These are phyloP conservation scores for Perdita meconis DNA, from an alignment of 2,888 invertebrate genomes.

Conservation along the genomic window DNA sequence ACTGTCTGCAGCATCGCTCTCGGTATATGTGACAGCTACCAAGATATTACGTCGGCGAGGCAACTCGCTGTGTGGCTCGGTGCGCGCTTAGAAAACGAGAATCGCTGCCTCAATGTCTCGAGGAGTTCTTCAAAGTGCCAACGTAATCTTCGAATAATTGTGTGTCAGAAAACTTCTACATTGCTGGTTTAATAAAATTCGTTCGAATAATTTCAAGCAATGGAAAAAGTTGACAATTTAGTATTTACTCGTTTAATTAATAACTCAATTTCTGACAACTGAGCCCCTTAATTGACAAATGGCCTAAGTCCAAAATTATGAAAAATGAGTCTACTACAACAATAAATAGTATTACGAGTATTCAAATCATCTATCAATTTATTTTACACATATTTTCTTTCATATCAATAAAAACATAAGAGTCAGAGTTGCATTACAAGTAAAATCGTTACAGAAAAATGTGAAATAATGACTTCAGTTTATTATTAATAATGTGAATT, in stretches of 20 bases:
- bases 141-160: not conserved
- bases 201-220: not conserved
- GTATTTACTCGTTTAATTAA: not conserved
- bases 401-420: too few relatives aligned
- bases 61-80: slow-evolving; percentile 8
- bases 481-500: too few relatives aligned
- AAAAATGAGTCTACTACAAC: too few relatives aligned
- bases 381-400: too few relatives aligned
- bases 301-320: too few relatives aligned
- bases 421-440: too few relatives aligned
- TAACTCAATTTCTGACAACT: too few relatives aligned
- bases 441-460: too few relatives aligned
- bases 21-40: slow-evolving; percentile 4
- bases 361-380: too few relatives aligned
- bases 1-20: not conserved
- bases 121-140: not conserved
- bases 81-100: slow-evolving; percentile 23
- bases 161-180: not conserved
- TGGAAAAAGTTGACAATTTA: not conserved
- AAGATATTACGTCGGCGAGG: slow-evolving; percentile 23
- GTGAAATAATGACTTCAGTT: too few relatives aligned
- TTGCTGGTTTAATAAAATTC: not conserved
- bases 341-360: too few relatives aligned
- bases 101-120: slow-evolving; percentile 24
- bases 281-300: too few relatives aligned